Evolutionary conservation across 2,888 invertebrate genomes (phyloP), one percentile per base, ranked within the genome.

Genomic region (Cancer borealis): DNA sequence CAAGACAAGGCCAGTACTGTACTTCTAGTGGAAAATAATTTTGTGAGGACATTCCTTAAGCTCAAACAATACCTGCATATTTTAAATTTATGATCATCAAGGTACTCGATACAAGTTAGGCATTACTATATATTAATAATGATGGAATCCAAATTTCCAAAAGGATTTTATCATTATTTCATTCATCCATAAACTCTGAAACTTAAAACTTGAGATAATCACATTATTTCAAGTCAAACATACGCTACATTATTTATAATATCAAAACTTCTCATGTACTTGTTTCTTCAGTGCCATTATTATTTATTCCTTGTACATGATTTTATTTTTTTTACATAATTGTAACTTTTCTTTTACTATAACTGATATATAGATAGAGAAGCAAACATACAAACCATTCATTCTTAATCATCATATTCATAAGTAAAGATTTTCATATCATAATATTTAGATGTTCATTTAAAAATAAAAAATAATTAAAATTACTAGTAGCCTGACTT

Each of bases 381-480:
- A 39, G 30, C 17, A 39, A 39, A 12, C 17, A 84, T 84, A 47
- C 47, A 88, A 39, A 49, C 88, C 49, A 88, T 26, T 88, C 47
- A 88, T 88, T 88, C 49, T 4, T 49, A n/a, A 26, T 26, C 46
- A 88, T n/a, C 26, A 47, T 88, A 88, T 88, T 47, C 47, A 46
- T 88, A 49, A 49, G 46, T 49, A 88, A 26, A 39, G 30, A 88
- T 88, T 88, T 88, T 88, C 49, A 88, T 88, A 88, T 88, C 47
- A 79, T 26, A 17, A 84, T 14, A 84, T 84, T 84, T 84, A 84
- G 30, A 30, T 84, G 84, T 84, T 84, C 39, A 84, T 39, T 39
- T 30, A 30, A 30, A 84, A 84, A 39, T 39, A 12, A 39, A 10
- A 84, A 30, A 54, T 0, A 84, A 84, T 39, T 39, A 39, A 84